Evolutionary conservation across 2,797 vertebrate species (phyloP).

Genomic region (Tragopan temminckii): DNA sequence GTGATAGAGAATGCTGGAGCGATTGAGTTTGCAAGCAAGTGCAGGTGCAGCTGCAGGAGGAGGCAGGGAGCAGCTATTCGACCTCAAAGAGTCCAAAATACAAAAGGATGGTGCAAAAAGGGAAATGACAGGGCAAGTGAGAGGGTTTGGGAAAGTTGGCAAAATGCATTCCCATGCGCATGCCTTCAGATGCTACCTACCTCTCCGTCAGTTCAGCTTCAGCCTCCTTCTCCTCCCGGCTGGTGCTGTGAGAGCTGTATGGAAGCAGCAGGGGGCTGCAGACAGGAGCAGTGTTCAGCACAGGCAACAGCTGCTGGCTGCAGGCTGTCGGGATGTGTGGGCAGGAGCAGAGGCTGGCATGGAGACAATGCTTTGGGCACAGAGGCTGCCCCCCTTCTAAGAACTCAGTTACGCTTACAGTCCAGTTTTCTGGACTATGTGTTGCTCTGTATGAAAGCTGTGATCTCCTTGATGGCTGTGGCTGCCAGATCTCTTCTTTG

Average conservation of each 20-base stretch:
- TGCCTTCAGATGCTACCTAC: background rate
- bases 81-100: fast-evolving
- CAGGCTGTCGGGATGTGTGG: background rate
- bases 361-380: background rate
- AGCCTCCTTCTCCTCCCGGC: background rate
- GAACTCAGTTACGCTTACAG: background rate
- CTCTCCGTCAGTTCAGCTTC: background rate
- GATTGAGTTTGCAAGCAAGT: background rate
- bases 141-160: background rate
- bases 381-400: background rate
- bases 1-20: fast-evolving
- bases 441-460: background rate
- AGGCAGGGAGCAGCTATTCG: background rate
- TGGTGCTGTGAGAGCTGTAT: background rate
- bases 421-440: background rate
- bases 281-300: background rate
- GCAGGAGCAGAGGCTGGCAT: background rate
- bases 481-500: slow-evolving; percentile 20
- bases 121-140: background rate
- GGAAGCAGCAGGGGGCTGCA: background rate
- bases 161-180: background rate
- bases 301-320: slow-evolving; percentile 15
- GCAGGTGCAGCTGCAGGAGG: background rate
- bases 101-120: background rate
- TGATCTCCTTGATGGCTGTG: background rate